Conservation (phyloP, 2,113 vertebrate species). For the Alethe diademata region DNA sequence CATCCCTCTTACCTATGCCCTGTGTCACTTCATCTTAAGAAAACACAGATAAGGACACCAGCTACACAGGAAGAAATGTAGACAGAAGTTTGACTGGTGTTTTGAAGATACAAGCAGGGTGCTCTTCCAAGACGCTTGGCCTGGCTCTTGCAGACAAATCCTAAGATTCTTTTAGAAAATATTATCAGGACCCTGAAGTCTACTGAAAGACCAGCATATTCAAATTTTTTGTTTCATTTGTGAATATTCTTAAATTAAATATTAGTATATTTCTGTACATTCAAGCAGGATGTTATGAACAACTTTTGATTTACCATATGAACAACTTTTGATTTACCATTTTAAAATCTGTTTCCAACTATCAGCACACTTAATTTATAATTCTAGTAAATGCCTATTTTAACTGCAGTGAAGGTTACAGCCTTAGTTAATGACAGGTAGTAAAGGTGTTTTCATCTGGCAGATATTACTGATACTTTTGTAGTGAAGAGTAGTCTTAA, state of each 20-base stretch:
- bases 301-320: background rate
- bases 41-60: background rate
- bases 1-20: background rate
- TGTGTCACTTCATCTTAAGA: background rate
- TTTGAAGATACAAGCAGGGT: background rate
- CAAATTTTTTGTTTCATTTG: fast-evolving
- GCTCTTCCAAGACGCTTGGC: background rate
- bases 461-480: background rate
- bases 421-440: background rate
- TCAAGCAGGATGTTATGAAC: fast-evolving
- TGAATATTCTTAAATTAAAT: background rate
- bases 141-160: background rate
- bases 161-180: background rate
- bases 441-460: background rate
- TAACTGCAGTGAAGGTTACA: background rate
- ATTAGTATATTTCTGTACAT: background rate
- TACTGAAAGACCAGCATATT: fast-evolving
- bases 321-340: background rate
- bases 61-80: background rate
- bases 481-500: background rate
- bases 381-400: background rate
- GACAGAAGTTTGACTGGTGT: background rate
- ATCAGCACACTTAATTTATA: background rate
- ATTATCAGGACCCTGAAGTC: background rate
- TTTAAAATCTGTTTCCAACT: background rate